Evolutionary conservation across 2,113 vertebrate genomes (phyloP).

Genomic region (Siniperca knerii): DNA sequence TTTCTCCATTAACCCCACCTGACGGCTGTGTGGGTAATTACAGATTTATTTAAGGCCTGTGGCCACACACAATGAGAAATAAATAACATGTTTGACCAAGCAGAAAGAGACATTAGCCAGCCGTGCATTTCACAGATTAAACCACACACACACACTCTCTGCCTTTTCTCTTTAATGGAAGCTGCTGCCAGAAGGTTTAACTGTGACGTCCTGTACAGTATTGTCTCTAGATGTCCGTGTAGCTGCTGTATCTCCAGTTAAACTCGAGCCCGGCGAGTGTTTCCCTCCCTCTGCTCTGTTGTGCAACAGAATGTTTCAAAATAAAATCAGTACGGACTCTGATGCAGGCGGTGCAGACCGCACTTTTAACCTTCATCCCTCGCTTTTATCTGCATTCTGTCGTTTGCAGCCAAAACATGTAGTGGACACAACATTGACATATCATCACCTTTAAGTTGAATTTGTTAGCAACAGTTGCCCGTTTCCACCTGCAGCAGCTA

Average conservation of each 20-base stretch:
- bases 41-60: conserved; percentile 62
- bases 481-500: not conserved
- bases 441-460: not conserved
- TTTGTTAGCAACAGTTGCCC: too few species aligned
- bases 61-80: conserved; percentile 65
- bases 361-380: not conserved
- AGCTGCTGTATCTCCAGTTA: not conserved
- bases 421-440: not conserved
- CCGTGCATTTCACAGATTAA: conserved; percentile 26
- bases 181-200: conserved; percentile 34
- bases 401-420: not conserved
- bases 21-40: conserved; percentile 70
- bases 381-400: not conserved
- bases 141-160: not conserved
- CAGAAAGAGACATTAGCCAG: conserved; percentile 54
- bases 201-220: not conserved
- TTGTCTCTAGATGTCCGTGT: not conserved
- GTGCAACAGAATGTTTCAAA: conserved; percentile 12
- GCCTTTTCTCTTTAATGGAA: conserved; percentile 36
- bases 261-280: not conserved
- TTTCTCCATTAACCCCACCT: conserved; percentile 72
- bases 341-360: not conserved
- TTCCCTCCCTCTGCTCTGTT: not conserved
- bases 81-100: conserved; percentile 61
- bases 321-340: not conserved